Conservation (phyloP, 2,888 invertebrate species). For the Drosophila mercatorum region DNA sequence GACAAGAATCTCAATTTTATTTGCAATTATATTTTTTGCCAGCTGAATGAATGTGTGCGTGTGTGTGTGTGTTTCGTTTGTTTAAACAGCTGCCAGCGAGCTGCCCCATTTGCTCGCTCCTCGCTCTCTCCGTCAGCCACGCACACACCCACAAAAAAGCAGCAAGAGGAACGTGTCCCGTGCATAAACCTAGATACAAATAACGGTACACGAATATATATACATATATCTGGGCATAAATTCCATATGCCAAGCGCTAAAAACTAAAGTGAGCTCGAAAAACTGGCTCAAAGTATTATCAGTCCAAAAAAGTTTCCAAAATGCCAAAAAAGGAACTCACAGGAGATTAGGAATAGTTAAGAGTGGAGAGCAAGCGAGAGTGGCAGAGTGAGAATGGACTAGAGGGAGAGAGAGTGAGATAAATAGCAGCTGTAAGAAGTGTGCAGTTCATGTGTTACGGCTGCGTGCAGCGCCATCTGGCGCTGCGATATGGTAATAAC, state of each 20-base stretch:
- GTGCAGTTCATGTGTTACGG: not conserved
- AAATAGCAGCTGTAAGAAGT: not conserved
- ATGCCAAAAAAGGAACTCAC: conserved; percentile 34
- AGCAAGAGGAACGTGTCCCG: conserved; percentile 31
- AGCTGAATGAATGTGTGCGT: conserved; percentile 16
- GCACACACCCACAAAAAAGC: not conserved
- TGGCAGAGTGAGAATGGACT: not conserved
- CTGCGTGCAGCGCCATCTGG: conserved; percentile 46
- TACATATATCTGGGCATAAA: conserved; percentile 50
- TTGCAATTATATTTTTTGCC: conserved; percentile 21
- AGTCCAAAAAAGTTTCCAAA: conserved; percentile 47
- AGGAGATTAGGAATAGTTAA: conserved; percentile 33
- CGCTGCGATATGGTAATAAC: not conserved
- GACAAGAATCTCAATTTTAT: conserved; percentile 3
- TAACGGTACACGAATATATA: conserved; percentile 49
- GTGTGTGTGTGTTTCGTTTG: conserved; percentile 42
- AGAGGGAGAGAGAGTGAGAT: not conserved
- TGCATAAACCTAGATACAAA: conserved; percentile 66
- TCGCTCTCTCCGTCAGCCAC: not conserved
- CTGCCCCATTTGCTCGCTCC: conserved; percentile 12
- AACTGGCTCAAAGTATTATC: conserved; percentile 61
- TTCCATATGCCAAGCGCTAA: conserved; percentile 70
- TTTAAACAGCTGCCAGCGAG: conserved; percentile 72
- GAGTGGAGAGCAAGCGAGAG: not conserved
- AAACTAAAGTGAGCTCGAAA: conserved; percentile 39